A percentile compares a stretch with the other conserved stretches of the same genome.
These are phyloP conservation scores for Auanema sp. DNA, from an alignment of 2,888 invertebrate species.

Conservation along the genomic window DNA sequence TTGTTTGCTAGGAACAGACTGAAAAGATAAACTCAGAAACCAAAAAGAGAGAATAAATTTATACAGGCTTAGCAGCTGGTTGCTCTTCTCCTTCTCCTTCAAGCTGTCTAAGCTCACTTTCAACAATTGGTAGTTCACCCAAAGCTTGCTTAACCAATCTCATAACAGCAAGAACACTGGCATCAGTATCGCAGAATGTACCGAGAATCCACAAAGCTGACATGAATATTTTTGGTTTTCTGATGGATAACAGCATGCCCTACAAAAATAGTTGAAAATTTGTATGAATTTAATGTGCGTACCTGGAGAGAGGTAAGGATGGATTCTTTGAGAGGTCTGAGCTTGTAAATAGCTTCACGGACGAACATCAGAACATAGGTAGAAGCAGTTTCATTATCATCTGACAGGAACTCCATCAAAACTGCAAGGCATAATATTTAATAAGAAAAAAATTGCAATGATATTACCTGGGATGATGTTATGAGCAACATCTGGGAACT, in stretches of 20 bases:
- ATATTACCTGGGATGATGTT: slow-evolving; percentile 81
- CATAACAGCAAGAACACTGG: slow-evolving; percentile 61
- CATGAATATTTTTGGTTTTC: slow-evolving; percentile 86
- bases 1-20: slow-evolving; percentile 66
- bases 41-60: not conserved
- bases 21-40: not conserved
- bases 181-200: slow-evolving; percentile 82
- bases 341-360: slow-evolving; percentile 91
- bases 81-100: slow-evolving; percentile 69
- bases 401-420: slow-evolving; percentile 81
- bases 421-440: slow-evolving; percentile 67
- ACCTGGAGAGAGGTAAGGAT: slow-evolving; percentile 75
- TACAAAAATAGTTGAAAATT: slow-evolving; percentile 67
- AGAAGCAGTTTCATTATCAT: slow-evolving; percentile 78
- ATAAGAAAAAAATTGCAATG: no score
- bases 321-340: slow-evolving; percentile 74
- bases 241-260: slow-evolving; percentile 83
- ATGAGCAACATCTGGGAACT: slow-evolving; percentile 88
- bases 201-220: slow-evolving; percentile 96
- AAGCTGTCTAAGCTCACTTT: slow-evolving; percentile 73
- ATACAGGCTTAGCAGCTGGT: slow-evolving; percentile 9
- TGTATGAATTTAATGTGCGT: not conserved
- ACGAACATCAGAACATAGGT: slow-evolving; percentile 91
- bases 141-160: slow-evolving; percentile 55
- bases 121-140: slow-evolving; percentile 71